A percentile compares a stretch with the other conserved stretches of the same genome.
phyloP scores from a whole-genome alignment of 2,797 vertebrate species.

The Masticophis lateralis region DNA sequence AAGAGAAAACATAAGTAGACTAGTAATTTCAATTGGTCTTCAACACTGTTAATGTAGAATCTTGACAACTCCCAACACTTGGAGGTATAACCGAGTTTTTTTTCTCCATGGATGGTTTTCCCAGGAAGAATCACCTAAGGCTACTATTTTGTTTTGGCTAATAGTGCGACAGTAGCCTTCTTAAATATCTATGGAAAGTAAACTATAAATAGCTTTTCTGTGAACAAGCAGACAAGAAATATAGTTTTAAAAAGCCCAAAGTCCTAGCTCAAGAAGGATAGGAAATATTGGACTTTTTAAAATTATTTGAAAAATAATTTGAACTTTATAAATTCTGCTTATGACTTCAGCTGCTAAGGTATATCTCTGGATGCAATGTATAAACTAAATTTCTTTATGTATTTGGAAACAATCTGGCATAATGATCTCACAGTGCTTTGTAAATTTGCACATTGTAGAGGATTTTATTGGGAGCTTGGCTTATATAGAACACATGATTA shows the following conservation, averaged over 20 bases:
- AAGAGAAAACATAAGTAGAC: neutral
- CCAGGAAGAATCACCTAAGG: neutral
- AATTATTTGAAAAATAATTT: neutral
- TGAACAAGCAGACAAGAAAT: neutral
- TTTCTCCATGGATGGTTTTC: neutral
- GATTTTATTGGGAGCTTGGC: neutral
- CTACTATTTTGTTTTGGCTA: neutral
- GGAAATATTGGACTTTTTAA: neutral
- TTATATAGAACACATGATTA: neutral
- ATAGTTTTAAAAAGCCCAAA: neutral
- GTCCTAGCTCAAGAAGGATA: neutral
- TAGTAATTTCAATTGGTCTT: neutral
- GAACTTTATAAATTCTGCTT: neutral
- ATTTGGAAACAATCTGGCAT: neutral
- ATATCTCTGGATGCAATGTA: neutral
- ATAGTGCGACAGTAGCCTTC: neutral
- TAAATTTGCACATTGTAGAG: neutral
- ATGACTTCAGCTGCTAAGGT: neutral
- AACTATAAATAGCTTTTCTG: neutral
- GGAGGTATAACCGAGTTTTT: neutral
- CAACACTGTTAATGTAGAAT: neutral
- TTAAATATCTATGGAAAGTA: neutral
- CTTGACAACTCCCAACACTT: neutral
- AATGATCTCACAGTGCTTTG: neutral
- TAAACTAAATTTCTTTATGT: neutral